Base-by-base conservation (phyloP, 2,797 vertebrate genomes). In the Smutsia gigantea region DNA sequence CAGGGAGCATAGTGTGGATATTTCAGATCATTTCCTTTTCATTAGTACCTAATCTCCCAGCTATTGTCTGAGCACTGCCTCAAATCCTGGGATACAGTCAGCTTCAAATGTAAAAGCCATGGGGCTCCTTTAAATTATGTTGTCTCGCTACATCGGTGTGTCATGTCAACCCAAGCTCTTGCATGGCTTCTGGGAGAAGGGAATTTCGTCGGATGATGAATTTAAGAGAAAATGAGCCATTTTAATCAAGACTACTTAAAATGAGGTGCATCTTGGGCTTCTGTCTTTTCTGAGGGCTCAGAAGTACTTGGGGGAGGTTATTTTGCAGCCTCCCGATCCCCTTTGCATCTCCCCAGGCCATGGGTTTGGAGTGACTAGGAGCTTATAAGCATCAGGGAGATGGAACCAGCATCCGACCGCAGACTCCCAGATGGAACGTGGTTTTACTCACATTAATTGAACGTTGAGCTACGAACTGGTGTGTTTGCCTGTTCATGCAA, bases 1-100 rank as follows among this genome's bases (percentile, higher is more conserved):
- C 96, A 94, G 90, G 82, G 96, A 97, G 59, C 19, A 0, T 27
- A 51, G 96, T 7, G 0, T 91, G 90, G 94, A 93, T 95, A 90
- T 96, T 94, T 96, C 85, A 55, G 87, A 93, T 87, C 78, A 51
- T 96, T 95, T 93, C 94, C 93, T 97, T 95, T 95, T 93, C 3
- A 83, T 93, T 92, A 92, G 92, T 57, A 69, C 75, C 94, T 90
- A 84, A 96, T 77, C 95, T 83, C 74, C 83, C 53, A 86, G 84
- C 85, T 96, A 89, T 95, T 87, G 93, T 93, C 78, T 17, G 29
- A 39, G 66, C 5, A 3, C 21, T 23, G 90, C 77, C 82, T 94
- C 71, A 10, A 34, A 31, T 12, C 72, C 57, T 64, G 34, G 69
- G 51, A 87, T 95, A 79, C 55, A 95, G 95, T 37, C 4, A n/a